Conservation (phyloP, 1,140 invertebrate genomes). For the Batillaria attramentaria region DNA sequence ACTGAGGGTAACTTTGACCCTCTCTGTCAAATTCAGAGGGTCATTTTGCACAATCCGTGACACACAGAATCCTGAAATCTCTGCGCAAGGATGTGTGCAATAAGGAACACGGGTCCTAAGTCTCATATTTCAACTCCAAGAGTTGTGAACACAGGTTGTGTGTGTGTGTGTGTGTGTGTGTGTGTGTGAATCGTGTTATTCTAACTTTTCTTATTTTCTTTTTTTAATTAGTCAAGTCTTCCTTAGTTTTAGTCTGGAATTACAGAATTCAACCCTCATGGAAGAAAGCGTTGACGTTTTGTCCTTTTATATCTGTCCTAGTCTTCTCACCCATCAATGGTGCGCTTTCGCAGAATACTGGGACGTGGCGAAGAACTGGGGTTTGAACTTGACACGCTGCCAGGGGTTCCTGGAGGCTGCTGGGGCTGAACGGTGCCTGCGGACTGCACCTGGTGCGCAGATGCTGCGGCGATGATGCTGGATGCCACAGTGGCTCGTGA, state of each 20-base stretch:
- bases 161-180: too few relatives aligned
- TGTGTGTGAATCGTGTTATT: too few relatives aligned
- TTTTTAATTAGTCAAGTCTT: background rate
- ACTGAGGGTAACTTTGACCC: too few relatives aligned
- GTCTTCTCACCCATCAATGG: conserved; percentile 75
- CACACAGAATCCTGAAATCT: background rate
- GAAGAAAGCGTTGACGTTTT: background rate
- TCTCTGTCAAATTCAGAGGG: too few relatives aligned
- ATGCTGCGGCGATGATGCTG: conserved; percentile 41
- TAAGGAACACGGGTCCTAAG: too few relatives aligned
- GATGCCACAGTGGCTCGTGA: conserved; percentile 33
- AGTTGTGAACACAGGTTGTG: too few relatives aligned
- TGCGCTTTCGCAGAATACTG: conserved; percentile 80
- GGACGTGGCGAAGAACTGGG: conserved; percentile 79
- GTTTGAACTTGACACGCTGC: conserved; percentile 66
- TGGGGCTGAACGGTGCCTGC: conserved; percentile 1
- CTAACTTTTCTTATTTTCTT: background rate
- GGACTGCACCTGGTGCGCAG: conserved; percentile 32
- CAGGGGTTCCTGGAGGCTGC: conserved; percentile 26
- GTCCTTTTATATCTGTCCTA: background rate
- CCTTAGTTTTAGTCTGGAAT: background rate
- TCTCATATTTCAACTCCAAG: too few relatives aligned
- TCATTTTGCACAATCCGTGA: background rate
- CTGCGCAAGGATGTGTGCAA: too few relatives aligned
- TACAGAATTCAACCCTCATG: background rate